phyloP scores from a whole-genome alignment of 2,113 vertebrate genomes.

The Macquaria ambigua region DNA sequence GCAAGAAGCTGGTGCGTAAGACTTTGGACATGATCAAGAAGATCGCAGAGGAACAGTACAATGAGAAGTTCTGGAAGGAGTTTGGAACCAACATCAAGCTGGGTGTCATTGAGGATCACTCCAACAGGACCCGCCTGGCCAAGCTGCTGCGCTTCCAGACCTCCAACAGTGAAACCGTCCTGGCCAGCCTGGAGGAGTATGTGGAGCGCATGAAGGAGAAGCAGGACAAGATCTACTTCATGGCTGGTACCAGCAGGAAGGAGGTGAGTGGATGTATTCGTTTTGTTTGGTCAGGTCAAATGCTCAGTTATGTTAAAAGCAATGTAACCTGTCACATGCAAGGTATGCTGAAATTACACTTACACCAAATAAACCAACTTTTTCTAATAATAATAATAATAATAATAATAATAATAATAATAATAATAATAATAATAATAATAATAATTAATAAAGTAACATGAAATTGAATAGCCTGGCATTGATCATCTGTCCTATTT shows the following conservation, averaged over 20 bases:
- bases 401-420: too few relatives aligned
- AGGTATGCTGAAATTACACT: background rate
- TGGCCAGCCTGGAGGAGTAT: conserved; percentile 95
- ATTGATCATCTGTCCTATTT: background rate
- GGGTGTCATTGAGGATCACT: conserved; percentile 99
- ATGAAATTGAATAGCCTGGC: too few relatives aligned
- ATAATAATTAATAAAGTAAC: too few relatives aligned
- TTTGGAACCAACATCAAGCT: conserved; percentile 99
- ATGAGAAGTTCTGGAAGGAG: conserved; percentile 99
- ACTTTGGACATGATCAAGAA: conserved; percentile 99
- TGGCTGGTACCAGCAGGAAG: conserved; percentile 95
- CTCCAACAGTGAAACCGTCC: conserved; percentile 88
- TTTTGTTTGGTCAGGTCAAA: background rate
- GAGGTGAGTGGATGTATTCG: conserved; percentile 84
- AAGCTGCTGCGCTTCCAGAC: conserved; percentile 98
- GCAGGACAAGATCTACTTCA: conserved; percentile 99
- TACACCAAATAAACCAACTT: background rate
- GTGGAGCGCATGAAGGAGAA: conserved; percentile 99
- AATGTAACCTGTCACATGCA: background rate
- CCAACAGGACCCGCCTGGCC: conserved; percentile 96
- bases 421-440: too few relatives aligned
- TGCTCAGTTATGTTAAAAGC: background rate
- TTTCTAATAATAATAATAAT: too few relatives aligned
- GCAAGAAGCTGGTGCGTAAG: conserved; percentile 98
- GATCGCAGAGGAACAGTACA: conserved; percentile 97